phyloP scores from a whole-genome alignment of 2,888 invertebrate genomes.

The Creontiades dilutus region DNA sequence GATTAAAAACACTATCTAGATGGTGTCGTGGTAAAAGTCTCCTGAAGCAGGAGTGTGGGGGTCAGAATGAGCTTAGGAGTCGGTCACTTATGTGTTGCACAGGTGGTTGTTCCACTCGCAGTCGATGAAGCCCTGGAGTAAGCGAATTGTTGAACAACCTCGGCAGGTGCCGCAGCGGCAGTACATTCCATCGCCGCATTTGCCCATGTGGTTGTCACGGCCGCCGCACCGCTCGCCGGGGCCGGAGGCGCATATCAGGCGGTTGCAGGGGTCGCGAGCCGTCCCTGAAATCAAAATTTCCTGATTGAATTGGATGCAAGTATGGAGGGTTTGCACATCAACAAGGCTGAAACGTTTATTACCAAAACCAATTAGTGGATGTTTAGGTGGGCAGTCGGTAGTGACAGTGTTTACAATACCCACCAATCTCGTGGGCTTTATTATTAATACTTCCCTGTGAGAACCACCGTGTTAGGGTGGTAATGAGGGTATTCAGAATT shows the following conservation, averaged over 20 bases:
- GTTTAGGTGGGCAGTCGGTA: no score
- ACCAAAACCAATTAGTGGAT: no score
- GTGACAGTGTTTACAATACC: no score
- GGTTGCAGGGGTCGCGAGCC: conserved; percentile 67
- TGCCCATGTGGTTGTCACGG: conserved; percentile 69
- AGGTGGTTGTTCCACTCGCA: conserved; percentile 71
- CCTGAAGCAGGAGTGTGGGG: neutral
- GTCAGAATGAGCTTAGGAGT: neutral
- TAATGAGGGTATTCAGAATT: no score
- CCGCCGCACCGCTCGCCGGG: conserved; percentile 72
- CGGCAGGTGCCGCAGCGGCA: conserved; percentile 72
- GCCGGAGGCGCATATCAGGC: conserved; percentile 65
- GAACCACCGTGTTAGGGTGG: no score
- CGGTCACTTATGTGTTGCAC: conserved; percentile 45
- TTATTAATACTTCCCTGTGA: no score
- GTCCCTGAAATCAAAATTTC: conserved; percentile 47
- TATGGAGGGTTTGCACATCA: no score
- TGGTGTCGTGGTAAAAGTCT: neutral
- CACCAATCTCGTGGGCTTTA: no score
- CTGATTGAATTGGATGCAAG: no score
- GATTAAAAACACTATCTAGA: conserved; percentile 4
- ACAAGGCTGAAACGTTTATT: no score
- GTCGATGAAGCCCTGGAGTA: conserved; percentile 65
- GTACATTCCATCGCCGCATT: conserved; percentile 72
- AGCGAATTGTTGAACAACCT: conserved; percentile 68